These are phyloP conservation scores for Tarsius wallacei DNA, from an alignment of 2,797 vertebrate species.

Conservation along the genomic window DNA sequence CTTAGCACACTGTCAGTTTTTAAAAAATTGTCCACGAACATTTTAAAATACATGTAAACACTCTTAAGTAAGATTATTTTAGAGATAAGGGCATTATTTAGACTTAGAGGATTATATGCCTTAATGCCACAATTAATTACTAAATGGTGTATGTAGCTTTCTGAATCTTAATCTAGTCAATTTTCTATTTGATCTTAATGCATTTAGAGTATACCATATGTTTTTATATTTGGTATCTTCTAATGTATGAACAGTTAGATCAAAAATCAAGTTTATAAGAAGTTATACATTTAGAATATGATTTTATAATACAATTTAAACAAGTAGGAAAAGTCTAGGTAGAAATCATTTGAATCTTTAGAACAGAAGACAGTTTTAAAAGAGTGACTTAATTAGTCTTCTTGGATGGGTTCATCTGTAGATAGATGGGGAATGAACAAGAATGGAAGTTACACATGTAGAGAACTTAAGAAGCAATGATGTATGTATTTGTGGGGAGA, in stretches of 20 bases:
- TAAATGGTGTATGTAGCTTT: not conserved
- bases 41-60: not conserved
- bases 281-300: not conserved
- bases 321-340: not conserved
- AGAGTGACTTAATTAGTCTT: not conserved
- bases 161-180: slow-evolving; percentile 33
- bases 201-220: not conserved
- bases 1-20: not conserved
- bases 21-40: not conserved
- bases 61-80: not conserved
- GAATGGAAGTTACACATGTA: not conserved
- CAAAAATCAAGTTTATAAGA: slow-evolving; percentile 16
- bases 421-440: not conserved
- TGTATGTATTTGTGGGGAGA: not conserved
- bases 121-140: not conserved
- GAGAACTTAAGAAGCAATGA: not conserved
- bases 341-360: not conserved
- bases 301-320: slow-evolving; percentile 20
- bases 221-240: not conserved
- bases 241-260: not conserved
- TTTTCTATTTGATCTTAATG: not conserved
- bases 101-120: not conserved
- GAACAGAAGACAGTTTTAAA: not conserved
- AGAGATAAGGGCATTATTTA: not conserved
- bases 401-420: not conserved